Percentiles rank a stretch among this genome's conserved stretches.
Conservation (phyloP, 2,113 vertebrate species). For the Aptenodytes forsteri region DNA sequence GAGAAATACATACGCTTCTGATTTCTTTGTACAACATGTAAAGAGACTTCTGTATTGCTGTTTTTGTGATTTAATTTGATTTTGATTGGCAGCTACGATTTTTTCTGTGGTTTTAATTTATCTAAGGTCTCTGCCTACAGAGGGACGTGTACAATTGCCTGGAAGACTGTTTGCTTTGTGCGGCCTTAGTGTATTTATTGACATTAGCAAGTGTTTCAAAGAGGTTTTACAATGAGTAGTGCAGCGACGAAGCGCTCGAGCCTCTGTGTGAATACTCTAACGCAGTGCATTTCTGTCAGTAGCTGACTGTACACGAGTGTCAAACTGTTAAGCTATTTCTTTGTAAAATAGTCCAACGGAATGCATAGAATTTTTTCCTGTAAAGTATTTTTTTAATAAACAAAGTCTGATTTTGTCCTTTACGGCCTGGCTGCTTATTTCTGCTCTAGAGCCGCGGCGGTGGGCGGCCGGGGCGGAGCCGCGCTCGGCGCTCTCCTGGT, state of each 20-base stretch:
- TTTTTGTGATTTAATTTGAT: slow-evolving; percentile 70
- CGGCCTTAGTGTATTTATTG: slow-evolving; percentile 81
- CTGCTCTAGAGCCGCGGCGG: not conserved
- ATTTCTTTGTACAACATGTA: slow-evolving; percentile 62
- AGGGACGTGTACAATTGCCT: slow-evolving; percentile 77
- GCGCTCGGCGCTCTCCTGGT: not conserved
- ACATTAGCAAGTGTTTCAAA: slow-evolving; percentile 71
- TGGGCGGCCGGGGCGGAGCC: too few species aligned
- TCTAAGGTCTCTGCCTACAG: slow-evolving; percentile 75
- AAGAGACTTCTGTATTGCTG: slow-evolving; percentile 70
- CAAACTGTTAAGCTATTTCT: slow-evolving; percentile 80
- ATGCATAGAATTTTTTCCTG: slow-evolving; percentile 81
- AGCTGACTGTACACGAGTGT: slow-evolving; percentile 76
- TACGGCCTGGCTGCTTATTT: slow-evolving; percentile 11
- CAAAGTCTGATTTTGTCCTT: slow-evolving; percentile 80
- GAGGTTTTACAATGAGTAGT: slow-evolving; percentile 55
- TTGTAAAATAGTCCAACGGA: slow-evolving; percentile 81
- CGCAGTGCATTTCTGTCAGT: slow-evolving; percentile 64
- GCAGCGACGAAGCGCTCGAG: not conserved
- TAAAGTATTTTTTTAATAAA: slow-evolving; percentile 96
- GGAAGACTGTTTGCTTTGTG: slow-evolving; percentile 74
- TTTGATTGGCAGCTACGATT: slow-evolving; percentile 78
- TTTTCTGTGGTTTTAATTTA: slow-evolving; percentile 79
- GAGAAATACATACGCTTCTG: slow-evolving; percentile 52
- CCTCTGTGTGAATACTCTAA: slow-evolving; percentile 68